Base-by-base conservation (phyloP, 2,113 vertebrate genomes). In the Pleuronectes platessa region DNA sequence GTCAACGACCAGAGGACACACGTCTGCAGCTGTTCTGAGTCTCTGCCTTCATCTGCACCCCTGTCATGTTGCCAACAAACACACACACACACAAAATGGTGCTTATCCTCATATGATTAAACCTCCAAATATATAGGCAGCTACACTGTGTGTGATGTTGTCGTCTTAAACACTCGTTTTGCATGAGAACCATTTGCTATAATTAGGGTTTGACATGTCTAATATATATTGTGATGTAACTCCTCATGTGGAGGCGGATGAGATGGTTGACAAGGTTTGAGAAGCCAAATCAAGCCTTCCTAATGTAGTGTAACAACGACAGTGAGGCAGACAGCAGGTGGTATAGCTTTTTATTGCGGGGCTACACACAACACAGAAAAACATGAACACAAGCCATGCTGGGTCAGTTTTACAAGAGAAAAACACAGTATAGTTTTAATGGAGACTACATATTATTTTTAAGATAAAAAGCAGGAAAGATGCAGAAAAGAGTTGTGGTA, bases 311-410 rank as follows among this genome's bases (percentile, higher is more conserved):
- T 31, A 47, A 72, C 20, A 71, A 83, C 35, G 31, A 78, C 51
- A 71, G 6, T 0, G 20, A 78, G 37, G 45, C 62, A 11, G 35
- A 65, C 62, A 31, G 73, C 31, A 74, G 45, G 77, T 86, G 74
- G 59, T 82, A 72, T 53, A 76, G 85, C 72, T 70, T 93, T 51
- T 91, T 92, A 92, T 91, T 92, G 85, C 63, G 89, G 45, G 56
- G 70, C 60, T 74, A 56, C 72, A 83, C 75, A 81, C 76, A 81
- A 87, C 54, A 74, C 74, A 85, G 71, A 12, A 42, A 79, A 82
- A 82, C 67, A 82, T 71, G 82, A 86, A 79, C 79, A 88, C 90
- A 54, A 51, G 68, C 77, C 81, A 88, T 79, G 85, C 85, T 72
- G 77, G 45, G 71, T 73, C 64, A 23, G 23, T 68, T 79, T 45